phyloP scores from a whole-genome alignment of 2,113 vertebrate genomes.

The Notarius quadriscutis region DNA sequence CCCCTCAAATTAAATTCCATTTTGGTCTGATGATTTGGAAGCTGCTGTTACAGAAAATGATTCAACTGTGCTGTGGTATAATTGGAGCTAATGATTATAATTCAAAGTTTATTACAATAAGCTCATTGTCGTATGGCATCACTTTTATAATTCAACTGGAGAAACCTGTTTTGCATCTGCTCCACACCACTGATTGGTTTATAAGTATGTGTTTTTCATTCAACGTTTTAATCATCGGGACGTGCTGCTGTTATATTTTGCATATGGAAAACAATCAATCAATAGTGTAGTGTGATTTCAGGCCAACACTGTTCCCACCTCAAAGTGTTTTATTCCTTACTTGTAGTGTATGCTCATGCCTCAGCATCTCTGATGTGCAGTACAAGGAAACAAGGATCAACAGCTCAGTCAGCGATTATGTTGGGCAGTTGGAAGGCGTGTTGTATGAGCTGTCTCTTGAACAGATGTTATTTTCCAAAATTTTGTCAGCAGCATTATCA shows the following conservation, averaged over 20 bases:
- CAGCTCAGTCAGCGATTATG: no score
- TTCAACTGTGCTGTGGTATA: no score
- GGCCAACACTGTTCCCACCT: no score
- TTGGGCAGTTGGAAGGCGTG: not conserved
- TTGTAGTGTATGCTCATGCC: no score
- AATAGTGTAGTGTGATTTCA: no score
- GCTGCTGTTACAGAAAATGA: no score
- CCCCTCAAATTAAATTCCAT: not conserved
- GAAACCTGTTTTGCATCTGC: not conserved
- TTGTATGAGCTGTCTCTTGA: not conserved
- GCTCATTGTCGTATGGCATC: not conserved
- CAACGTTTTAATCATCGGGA: not conserved
- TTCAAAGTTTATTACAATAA: not conserved
- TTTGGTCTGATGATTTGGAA: not conserved
- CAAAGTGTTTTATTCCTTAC: no score
- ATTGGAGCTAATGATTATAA: no score
- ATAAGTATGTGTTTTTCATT: not conserved
- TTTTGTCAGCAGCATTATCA: not conserved
- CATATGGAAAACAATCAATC: not conserved
- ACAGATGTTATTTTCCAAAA: not conserved
- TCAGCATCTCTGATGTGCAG: not conserved
- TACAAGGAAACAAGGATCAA: not conserved
- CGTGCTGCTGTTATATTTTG: not conserved
- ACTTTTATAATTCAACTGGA: not conserved
- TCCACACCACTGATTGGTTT: not conserved